Percentiles rank a stretch among this genome's conserved stretches.
phyloP scores from a whole-genome alignment of 2,797 vertebrate species.

The Pseudopleuronectes americanus region DNA sequence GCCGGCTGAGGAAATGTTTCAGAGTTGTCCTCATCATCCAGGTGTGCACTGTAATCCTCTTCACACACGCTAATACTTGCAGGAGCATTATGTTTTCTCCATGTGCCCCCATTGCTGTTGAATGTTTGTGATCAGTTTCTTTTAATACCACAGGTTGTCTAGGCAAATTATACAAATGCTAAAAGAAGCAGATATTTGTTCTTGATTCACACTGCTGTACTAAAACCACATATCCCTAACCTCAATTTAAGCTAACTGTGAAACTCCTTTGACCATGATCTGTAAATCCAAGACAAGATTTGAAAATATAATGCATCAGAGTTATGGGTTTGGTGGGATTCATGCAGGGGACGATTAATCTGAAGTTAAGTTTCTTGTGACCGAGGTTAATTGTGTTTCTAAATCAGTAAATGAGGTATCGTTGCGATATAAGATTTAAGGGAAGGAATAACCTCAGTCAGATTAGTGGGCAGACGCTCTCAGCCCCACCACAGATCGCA shows the following conservation, averaged over 20 bases:
- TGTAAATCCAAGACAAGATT: conserved; percentile 31
- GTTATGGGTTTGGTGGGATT: conserved; percentile 28
- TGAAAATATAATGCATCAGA: conserved; percentile 31
- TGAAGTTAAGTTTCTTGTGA: conserved; percentile 38
- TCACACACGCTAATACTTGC: conserved; percentile 1
- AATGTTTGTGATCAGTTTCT: conserved; percentile 5
- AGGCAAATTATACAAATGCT: conserved; percentile 4
- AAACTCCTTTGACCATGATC: conserved; percentile 17
- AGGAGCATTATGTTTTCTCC: conserved; percentile 6
- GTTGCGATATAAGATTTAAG: conserved; percentile 47
- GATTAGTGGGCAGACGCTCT: conserved; percentile 16
- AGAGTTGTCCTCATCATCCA: conserved; percentile 19
- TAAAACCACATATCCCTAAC: conserved; percentile 16
- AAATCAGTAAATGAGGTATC: conserved; percentile 42
- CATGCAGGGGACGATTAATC: conserved; percentile 28
- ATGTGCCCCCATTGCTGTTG: neutral
- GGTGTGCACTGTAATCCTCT: conserved; percentile 22
- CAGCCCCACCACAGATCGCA: neutral
- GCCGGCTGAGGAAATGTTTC: conserved; percentile 13
- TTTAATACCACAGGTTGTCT: conserved; percentile 6
- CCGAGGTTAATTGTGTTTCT: conserved; percentile 63
- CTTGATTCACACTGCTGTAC: neutral
- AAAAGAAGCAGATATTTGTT: neutral
- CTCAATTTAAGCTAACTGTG: conserved; percentile 15
- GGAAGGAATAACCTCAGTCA: neutral